A percentile compares a stretch with the other conserved stretches of the same genome.
Evolutionary conservation across 2,888 invertebrate species (phyloP).

Genomic region (Eugnorisma glareosa): DNA sequence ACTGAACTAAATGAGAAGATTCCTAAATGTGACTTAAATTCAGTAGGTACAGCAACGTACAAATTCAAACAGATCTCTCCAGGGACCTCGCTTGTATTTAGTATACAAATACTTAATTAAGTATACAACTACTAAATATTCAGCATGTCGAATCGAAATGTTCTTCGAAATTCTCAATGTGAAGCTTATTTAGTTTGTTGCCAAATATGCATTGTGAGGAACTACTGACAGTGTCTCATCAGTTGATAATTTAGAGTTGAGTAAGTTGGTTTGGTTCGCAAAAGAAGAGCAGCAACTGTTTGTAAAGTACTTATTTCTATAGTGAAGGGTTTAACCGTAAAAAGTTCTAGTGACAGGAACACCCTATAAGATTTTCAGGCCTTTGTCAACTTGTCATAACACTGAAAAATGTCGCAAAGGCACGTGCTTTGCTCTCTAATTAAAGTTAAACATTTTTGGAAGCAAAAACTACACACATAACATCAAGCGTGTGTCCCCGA

Average conservation of each 20-base stretch:
- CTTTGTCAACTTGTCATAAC: not conserved
- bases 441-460: not conserved
- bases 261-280: not conserved
- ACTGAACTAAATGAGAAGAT: not conserved
- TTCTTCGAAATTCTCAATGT: slow-evolving; percentile 7
- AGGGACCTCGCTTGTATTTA: not conserved
- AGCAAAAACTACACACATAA: not conserved
- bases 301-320: not conserved
- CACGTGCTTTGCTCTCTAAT: not conserved
- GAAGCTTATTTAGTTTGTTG: slow-evolving; percentile 1
- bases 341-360: not conserved
- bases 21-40: slow-evolving; percentile 9
- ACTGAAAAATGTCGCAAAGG: not conserved
- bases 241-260: not conserved
- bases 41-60: slow-evolving; percentile 3
- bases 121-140: slow-evolving; percentile 1
- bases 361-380: not conserved
- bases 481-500: not conserved
- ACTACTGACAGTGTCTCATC: not conserved
- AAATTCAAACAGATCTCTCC: slow-evolving; percentile 9
- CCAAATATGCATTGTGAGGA: not conserved
- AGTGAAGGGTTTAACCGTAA: not conserved
- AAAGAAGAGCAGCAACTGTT: not conserved
- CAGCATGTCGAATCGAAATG: slow-evolving; percentile 7
- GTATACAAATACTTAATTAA: not conserved